Evolutionary conservation across 1,140 invertebrate species (phyloP).

Genomic region (Sinonovacula constricta): DNA sequence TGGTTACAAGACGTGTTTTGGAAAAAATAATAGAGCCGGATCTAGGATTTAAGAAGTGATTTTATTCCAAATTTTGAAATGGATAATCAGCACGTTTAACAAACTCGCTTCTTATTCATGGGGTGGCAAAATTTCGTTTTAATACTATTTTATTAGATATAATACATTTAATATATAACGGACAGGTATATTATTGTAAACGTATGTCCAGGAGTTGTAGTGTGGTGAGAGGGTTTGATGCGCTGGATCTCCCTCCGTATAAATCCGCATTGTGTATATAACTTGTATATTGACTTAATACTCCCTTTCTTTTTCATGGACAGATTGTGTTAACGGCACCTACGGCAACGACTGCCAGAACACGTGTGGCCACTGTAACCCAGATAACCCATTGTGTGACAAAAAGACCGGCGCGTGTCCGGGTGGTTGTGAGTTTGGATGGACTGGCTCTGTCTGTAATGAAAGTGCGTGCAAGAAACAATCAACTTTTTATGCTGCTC

Average conservation of each 20-base stretch:
- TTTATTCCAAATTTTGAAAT: no score
- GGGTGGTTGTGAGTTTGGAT: slow-evolving; percentile 6
- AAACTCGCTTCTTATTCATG: no score
- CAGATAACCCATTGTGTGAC: slow-evolving; percentile 1
- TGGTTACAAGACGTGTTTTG: no score
- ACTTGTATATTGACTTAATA: background rate
- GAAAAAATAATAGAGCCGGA: no score
- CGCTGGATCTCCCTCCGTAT: no score
- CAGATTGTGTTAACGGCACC: background rate
- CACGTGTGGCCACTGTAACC: slow-evolving; percentile 29
- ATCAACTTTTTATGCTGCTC: no score
- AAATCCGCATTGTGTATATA: no score
- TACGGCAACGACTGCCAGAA: slow-evolving; percentile 23
- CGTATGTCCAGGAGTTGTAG: background rate
- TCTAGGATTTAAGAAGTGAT: no score
- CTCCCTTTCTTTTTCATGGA: background rate
- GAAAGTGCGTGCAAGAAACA: no score
- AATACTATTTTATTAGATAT: background rate
- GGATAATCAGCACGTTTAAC: no score
- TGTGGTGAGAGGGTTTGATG: no score
- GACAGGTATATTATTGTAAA: background rate
- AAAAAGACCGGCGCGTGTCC: slow-evolving; percentile 19
- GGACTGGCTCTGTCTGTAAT: background rate
- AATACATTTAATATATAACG: background rate
- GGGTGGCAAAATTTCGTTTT: background rate